Evolutionary conservation across 2,888 invertebrate genomes (phyloP).

Genomic region (Keiferia lycopersicella): DNA sequence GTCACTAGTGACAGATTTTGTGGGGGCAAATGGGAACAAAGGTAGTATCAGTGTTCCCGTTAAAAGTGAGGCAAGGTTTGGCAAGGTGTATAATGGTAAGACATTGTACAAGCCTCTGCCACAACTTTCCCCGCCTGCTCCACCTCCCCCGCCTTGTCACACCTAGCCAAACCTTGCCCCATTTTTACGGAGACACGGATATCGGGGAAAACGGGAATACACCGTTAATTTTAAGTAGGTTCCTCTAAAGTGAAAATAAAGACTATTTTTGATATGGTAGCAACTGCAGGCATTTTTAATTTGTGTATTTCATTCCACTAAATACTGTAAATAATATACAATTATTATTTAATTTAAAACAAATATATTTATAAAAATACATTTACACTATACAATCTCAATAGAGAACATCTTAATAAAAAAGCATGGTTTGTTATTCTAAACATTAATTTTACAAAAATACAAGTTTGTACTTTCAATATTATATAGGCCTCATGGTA

Average conservation of each 20-base stretch:
- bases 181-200: no score
- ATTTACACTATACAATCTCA: slow-evolving; percentile 66
- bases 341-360: not conserved
- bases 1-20: no score
- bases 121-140: no score
- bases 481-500: not conserved
- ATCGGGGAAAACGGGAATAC: no score
- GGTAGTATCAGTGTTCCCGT: no score
- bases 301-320: not conserved
- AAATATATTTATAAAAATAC: slow-evolving; percentile 69
- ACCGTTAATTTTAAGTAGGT: no score
- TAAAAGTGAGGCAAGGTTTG: no score
- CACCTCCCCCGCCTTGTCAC: no score
- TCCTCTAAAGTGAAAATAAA: not conserved
- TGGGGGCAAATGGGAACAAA: no score
- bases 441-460: slow-evolving; percentile 21
- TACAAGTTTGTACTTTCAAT: slow-evolving; percentile 8
- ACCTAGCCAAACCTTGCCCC: no score
- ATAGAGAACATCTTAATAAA: slow-evolving; percentile 68
- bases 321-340: not conserved
- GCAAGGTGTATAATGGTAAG: no score
- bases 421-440: slow-evolving; percentile 34
- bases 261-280: not conserved
- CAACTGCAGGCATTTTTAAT: not conserved
- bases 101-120: no score